Base-by-base conservation (phyloP, 35 echinoderm and acorn worm species). In the Stichopus chloronotus region DNA sequence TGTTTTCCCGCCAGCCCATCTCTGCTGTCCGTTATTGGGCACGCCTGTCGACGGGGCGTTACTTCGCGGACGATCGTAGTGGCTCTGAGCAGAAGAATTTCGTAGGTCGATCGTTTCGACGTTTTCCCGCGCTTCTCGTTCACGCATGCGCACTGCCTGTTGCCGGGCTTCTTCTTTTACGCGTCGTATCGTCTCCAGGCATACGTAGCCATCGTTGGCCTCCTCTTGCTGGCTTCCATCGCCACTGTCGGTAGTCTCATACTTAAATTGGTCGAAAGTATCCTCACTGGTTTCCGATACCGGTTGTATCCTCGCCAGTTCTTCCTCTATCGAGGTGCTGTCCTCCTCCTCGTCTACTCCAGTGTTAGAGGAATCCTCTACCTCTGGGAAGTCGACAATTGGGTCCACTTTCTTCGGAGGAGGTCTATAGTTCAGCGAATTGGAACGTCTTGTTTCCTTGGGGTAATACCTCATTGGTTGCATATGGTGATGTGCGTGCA, bases 111-210 rank as follows among this genome's bases (percentile, higher is more conserved):
- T 53, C 87, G 52, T 89, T 89, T 89, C 87, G 19, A 65, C 60
- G 16, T 14, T 72, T 71, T 89, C 87, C 6, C 60, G 14, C 6
- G 10, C 52, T 74, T 71, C 57, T 4, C 60, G 87, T 63, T 89
- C 59, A 7, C 60, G 58, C 87, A 89, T 89, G 21, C 87, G 87
- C 60, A 30, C 61, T 55, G 87, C 87, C 17, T 89, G 87, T 25
- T 69, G 57, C 14, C 87, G 12, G 19, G 87, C 87, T 22, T 89
- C 16, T 55, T 89, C 87, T 25, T 89, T 89, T 4, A 89, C 87
- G 10, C 60, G n/a, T 17, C 87, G 59, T 72, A 89, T 89, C 12
- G 59, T 89, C 13, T 89, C 87, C 17, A 71, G 52, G 25, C 59
- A 9, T 8, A 89, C 87, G 59, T 89, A 89, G 6, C 61, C 87